These are phyloP conservation scores for Murina feae DNA, from an alignment of 2,113 vertebrate species.

Conservation along the genomic window DNA sequence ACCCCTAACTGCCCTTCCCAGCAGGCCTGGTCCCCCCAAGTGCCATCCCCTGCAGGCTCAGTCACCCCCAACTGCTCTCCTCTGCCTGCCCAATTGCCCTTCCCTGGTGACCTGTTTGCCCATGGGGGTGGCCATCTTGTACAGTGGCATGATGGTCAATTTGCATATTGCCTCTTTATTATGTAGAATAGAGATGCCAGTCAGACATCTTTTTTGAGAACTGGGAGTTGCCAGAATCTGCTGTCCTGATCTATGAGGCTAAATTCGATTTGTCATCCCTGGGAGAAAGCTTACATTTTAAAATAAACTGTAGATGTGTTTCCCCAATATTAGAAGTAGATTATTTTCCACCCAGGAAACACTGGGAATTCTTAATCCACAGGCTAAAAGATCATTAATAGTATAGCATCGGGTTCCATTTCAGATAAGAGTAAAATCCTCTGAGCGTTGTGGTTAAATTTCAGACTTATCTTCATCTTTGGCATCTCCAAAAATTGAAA, in stretches of 20 bases:
- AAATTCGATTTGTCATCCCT: constrained; percentile 28
- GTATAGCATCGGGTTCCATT: background rate
- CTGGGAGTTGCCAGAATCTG: background rate
- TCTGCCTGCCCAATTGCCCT: too few species aligned
- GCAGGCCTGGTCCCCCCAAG: too few species aligned
- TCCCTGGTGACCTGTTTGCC: too few species aligned
- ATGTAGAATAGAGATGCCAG: background rate
- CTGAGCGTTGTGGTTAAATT: background rate
- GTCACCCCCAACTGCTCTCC: too few species aligned
- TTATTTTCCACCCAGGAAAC: constrained; percentile 39
- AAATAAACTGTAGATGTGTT: constrained; percentile 27
- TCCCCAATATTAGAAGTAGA: constrained; percentile 14
- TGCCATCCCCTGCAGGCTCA: too few species aligned
- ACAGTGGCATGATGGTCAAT: too few species aligned
- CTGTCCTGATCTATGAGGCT: background rate
- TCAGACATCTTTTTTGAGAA: constrained; percentile 44
- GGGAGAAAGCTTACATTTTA: constrained; percentile 16
- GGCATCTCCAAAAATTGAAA: background rate
- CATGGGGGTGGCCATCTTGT: too few species aligned
- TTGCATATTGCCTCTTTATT: too few species aligned
- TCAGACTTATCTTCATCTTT: background rate
- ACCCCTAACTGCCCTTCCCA: too few species aligned
- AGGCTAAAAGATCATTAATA: background rate
- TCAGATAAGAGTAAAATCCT: background rate
- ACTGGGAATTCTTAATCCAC: background rate